Evolutionary conservation across 2,888 invertebrate genomes (phyloP).

Genomic region (Antheraea yamamai): DNA sequence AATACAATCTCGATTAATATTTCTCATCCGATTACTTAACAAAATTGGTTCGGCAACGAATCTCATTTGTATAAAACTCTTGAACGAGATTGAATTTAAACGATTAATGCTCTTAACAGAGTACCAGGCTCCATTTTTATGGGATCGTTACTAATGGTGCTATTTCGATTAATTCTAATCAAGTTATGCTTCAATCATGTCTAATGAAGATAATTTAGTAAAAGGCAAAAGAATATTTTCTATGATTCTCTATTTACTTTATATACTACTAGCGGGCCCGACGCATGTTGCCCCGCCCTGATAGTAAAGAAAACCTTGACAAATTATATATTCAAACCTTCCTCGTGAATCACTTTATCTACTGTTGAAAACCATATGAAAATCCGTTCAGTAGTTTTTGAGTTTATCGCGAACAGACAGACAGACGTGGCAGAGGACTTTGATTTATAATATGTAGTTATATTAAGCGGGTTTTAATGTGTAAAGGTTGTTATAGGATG

Average conservation of each 20-base stretch:
- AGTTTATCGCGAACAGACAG: too few relatives aligned
- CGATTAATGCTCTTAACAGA: constrained; percentile 38
- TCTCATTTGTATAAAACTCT: constrained; percentile 36
- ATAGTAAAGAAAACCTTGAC: too few relatives aligned
- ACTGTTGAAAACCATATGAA: too few relatives aligned
- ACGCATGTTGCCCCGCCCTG: too few relatives aligned
- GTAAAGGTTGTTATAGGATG: neutral
- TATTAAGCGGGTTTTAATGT: neutral
- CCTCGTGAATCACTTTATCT: too few relatives aligned
- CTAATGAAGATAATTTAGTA: neutral
- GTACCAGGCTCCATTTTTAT: constrained; percentile 22
- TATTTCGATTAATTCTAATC: constrained; percentile 10
- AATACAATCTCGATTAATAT: constrained; percentile 14
- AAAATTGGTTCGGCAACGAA: constrained; percentile 38
- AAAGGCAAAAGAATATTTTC: neutral
- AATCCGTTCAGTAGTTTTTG: too few relatives aligned
- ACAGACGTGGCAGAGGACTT: too few relatives aligned
- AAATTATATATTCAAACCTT: too few relatives aligned
- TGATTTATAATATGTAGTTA: neutral
- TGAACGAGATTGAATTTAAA: constrained; percentile 39
- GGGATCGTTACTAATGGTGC: constrained; percentile 30
- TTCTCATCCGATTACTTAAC: constrained; percentile 36
- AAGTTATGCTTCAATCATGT: neutral
- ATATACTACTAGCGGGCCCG: too few relatives aligned
- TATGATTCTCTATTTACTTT: neutral